Percentiles rank a stretch among this genome's conserved stretches.
phyloP scores from a whole-genome alignment of 2,797 vertebrate genomes.

The Phoxinus dragarum region DNA sequence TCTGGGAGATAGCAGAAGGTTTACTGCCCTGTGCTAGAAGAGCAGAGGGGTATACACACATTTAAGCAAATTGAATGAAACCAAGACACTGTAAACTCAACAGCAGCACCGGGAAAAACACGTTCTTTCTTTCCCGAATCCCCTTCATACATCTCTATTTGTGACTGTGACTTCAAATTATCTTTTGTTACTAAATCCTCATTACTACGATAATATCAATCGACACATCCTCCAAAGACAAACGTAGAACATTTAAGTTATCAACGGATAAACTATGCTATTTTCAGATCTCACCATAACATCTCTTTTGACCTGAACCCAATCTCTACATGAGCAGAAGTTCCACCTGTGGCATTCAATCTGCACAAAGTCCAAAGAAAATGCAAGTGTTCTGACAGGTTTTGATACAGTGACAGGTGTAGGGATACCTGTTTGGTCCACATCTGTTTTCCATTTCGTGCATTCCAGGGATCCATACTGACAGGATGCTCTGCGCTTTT shows the following conservation, averaged over 20 bases:
- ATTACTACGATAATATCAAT: neutral
- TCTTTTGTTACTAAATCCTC: neutral
- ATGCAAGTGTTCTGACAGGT: neutral
- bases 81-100: neutral
- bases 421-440: conserved; percentile 25
- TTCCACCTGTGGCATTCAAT: neutral
- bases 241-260: neutral
- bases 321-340: neutral
- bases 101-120: neutral
- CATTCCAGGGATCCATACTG: conserved; percentile 77
- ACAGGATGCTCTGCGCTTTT: conserved; percentile 66
- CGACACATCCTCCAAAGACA: neutral
- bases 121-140: neutral
- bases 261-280: neutral
- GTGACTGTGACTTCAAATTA: neutral
- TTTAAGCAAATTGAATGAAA: neutral
- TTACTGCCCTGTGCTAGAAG: neutral
- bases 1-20: neutral
- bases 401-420: conserved; percentile 16
- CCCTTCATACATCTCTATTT: neutral
- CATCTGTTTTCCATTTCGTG: conserved; percentile 71
- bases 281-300: neutral
- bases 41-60: neutral
- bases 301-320: neutral
- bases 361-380: conserved; percentile 1